Conservation (phyloP, 2,113 vertebrate genomes). For the Diphyllodes magnificus region DNA sequence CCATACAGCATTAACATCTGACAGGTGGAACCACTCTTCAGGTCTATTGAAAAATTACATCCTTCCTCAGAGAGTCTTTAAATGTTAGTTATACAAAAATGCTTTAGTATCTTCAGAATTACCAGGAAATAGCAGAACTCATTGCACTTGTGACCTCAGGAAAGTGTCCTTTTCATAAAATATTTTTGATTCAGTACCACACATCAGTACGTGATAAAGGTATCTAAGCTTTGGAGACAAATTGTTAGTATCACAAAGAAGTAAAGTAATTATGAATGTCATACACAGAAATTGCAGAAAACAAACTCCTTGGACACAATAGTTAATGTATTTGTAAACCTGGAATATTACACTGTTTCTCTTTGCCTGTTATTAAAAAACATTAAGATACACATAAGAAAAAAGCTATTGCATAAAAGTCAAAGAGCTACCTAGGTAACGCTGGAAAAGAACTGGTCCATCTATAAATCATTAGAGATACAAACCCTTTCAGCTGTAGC, state of each 20-base stretch:
- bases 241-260: conserved; percentile 6
- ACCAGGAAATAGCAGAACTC: neutral
- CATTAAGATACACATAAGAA: neutral
- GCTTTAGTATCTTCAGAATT: conserved; percentile 1
- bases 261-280: conserved; percentile 17
- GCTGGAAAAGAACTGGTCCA: neutral
- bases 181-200: neutral
- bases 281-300: neutral
- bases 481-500: neutral
- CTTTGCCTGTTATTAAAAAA: neutral
- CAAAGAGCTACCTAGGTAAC: neutral
- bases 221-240: neutral
- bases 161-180: neutral
- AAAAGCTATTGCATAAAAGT: neutral
- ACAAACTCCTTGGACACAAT: neutral
- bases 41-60: neutral
- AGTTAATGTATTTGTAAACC: neutral
- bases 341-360: neutral
- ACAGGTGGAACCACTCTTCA: neutral
- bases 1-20: neutral
- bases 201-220: neutral
- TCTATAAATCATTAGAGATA: neutral
- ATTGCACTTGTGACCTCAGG: conserved; percentile 5
- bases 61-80: neutral
- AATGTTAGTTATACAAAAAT: neutral